Evolutionary conservation across 1,140 invertebrate species (phyloP).

Genomic region (Brachionus plicatilis): DNA sequence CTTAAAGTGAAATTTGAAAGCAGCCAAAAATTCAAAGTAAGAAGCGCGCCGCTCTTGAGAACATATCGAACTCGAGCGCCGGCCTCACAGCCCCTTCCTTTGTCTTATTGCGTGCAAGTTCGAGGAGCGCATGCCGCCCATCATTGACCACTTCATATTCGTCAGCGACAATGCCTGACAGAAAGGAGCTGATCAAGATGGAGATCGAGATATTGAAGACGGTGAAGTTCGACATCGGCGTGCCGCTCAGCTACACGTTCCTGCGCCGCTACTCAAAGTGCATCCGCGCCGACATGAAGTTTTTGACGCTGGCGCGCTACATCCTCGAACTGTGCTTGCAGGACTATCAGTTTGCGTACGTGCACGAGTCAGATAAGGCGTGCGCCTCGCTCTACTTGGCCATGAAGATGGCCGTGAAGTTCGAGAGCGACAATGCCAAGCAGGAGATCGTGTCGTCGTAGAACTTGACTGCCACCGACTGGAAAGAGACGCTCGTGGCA

Average conservation of each 20-base stretch:
- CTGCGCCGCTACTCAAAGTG: slow-evolving; percentile 86
- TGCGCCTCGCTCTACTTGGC: slow-evolving; percentile 78
- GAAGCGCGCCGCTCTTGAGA: slow-evolving; percentile 28
- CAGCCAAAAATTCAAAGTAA: too few relatives aligned
- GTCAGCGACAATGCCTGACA: slow-evolving; percentile 86
- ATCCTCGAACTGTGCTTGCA: slow-evolving; percentile 86
- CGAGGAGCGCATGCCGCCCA: slow-evolving; percentile 86
- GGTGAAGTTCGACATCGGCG: slow-evolving; percentile 81
- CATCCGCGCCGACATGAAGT: slow-evolving; percentile 40
- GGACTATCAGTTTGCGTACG: slow-evolving; percentile 74
- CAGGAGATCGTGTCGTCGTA: neutral
- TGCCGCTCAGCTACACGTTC: slow-evolving; percentile 89
- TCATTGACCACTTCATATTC: slow-evolving; percentile 89
- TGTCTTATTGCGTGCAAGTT: slow-evolving; percentile 86
- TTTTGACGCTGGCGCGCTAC: slow-evolving; percentile 80
- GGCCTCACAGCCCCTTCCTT: neutral
- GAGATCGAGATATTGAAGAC: slow-evolving; percentile 78
- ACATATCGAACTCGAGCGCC: slow-evolving; percentile 1
- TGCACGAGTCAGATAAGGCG: slow-evolving; percentile 79
- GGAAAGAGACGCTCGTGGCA: slow-evolving; percentile 22
- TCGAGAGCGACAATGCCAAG: neutral
- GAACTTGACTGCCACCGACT: neutral
- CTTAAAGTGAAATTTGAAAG: too few relatives aligned
- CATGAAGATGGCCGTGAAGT: slow-evolving; percentile 64
- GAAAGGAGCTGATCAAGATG: slow-evolving; percentile 77